These are phyloP conservation scores for Drosophila meridiana DNA, from an alignment of 2,888 invertebrate genomes.

Conservation along the genomic window DNA sequence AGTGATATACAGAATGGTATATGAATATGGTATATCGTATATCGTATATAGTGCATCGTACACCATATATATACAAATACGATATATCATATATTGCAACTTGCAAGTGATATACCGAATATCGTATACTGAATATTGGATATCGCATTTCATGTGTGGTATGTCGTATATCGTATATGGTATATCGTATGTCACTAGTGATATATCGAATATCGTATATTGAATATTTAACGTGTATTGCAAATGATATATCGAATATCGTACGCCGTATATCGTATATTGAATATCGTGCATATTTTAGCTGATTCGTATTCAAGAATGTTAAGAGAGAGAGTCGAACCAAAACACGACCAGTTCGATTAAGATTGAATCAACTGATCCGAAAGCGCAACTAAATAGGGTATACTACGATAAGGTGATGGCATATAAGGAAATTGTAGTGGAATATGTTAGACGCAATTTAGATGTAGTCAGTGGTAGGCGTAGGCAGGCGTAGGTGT, in stretches of 20 bases:
- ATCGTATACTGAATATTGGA: conserved; percentile 6
- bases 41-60: background rate
- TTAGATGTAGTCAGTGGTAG: conserved; percentile 41
- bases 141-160: background rate
- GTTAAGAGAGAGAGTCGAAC: conserved; percentile 23
- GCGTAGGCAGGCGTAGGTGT: conserved; percentile 50
- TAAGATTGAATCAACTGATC: conserved; percentile 8
- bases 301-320: conserved; percentile 30
- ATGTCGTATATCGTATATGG: background rate
- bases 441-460: conserved; percentile 69
- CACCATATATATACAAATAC: background rate
- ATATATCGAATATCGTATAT: background rate
- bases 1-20: background rate
- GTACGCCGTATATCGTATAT: background rate
- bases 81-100: no score
- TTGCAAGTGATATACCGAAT: background rate
- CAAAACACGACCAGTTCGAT: conserved; percentile 25
- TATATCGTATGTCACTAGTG: background rate
- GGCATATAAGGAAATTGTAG: conserved; percentile 55
- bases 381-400: conserved; percentile 24
- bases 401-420: conserved; percentile 27
- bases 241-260: background rate
- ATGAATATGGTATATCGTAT: background rate
- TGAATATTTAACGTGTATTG: background rate
- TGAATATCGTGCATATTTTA: background rate